These are phyloP conservation scores for Clivina fossor DNA, from an alignment of 2,888 invertebrate genomes.

Conservation along the genomic window DNA sequence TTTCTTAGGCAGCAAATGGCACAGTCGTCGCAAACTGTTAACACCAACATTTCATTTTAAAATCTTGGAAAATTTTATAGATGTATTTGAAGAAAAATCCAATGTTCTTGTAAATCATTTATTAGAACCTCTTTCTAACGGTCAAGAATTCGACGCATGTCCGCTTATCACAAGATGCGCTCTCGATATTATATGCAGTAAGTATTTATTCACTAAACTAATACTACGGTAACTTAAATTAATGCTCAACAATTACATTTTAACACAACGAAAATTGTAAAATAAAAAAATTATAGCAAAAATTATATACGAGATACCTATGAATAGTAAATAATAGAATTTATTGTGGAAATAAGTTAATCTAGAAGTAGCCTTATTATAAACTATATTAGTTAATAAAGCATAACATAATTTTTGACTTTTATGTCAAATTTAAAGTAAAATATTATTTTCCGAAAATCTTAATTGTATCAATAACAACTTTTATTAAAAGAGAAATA, in stretches of 20 bases:
- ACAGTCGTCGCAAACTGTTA: slow-evolving; percentile 43
- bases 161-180: slow-evolving; percentile 45
- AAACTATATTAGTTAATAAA: too few species aligned
- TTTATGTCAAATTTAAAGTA: too few species aligned
- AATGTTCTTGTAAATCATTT: slow-evolving; percentile 40
- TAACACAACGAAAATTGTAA: not conserved
- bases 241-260: not conserved
- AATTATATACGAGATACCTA: too few species aligned
- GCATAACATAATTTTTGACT: too few species aligned
- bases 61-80: slow-evolving; percentile 45
- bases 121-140: slow-evolving; percentile 40
- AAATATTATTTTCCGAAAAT: too few species aligned
- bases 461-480: too few species aligned
- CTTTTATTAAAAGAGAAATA: too few species aligned
- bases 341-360: too few species aligned
- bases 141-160: slow-evolving; percentile 45
- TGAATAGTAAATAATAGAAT: too few species aligned
- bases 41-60: slow-evolving; percentile 48
- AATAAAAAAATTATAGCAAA: not conserved
- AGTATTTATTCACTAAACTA: slow-evolving; percentile 31
- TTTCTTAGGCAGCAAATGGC: slow-evolving; percentile 42
- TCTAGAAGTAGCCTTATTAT: too few species aligned
- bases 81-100: slow-evolving; percentile 45
- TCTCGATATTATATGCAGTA: slow-evolving; percentile 48
- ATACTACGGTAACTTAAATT: not conserved